Evolutionary conservation across 2,797 vertebrate species (phyloP).

Genomic region (Pseudopleuronectes americanus): DNA sequence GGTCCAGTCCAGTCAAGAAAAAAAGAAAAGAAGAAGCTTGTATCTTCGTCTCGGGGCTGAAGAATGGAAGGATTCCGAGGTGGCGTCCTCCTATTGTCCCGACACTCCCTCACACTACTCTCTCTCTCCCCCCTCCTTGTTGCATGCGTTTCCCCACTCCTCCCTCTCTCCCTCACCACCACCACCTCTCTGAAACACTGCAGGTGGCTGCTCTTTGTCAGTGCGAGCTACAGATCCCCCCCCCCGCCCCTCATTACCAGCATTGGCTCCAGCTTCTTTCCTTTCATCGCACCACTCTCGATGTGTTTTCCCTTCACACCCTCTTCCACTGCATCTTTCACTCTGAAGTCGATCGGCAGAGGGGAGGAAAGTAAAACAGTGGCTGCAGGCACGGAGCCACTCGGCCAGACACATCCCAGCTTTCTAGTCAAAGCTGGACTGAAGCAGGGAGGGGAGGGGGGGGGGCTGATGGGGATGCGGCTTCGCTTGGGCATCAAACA

Average conservation of each 20-base stretch:
- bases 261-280: constrained; percentile 31
- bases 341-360: too few relatives aligned
- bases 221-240: constrained; percentile 43
- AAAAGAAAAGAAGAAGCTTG: constrained; percentile 10
- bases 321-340: too few relatives aligned
- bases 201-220: constrained; percentile 75
- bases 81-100: constrained; percentile 76
- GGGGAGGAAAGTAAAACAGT: constrained; percentile 1
- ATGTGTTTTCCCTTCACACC: not conserved
- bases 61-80: constrained; percentile 49
- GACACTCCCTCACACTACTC: constrained; percentile 47
- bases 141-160: constrained; percentile 27
- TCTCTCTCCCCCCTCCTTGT: constrained; percentile 39
- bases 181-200: constrained; percentile 64
- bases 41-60: constrained; percentile 19
- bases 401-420: constrained; percentile 11
- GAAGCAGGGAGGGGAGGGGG: constrained; percentile 11
- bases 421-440: constrained; percentile 3
- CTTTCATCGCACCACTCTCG: too few relatives aligned
- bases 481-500: not conserved
- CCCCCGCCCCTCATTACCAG: constrained; percentile 5
- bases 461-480: too few relatives aligned
- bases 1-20: constrained; percentile 15
- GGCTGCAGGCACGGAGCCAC: constrained; percentile 52
- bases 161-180: constrained; percentile 17